A percentile compares a stretch with the other conserved stretches of the same genome.
Evolutionary conservation across 1,140 invertebrate genomes (phyloP).

Genomic region (Scaptodrosophila lebanonensis): DNA sequence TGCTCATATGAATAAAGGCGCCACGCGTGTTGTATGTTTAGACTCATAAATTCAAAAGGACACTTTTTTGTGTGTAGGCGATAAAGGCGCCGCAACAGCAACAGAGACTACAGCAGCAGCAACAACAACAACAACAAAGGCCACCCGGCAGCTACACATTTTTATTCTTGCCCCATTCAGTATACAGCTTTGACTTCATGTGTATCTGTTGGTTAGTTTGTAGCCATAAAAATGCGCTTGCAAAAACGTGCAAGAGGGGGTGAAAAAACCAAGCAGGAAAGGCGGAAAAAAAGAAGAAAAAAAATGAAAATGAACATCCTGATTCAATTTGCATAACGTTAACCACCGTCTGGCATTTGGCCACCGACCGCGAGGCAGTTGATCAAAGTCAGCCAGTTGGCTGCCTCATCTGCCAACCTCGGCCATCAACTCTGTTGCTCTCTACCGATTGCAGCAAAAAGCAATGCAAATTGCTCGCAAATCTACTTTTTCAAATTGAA

Average conservation of each 20-base stretch:
- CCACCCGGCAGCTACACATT: neutral
- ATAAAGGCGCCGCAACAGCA: no score
- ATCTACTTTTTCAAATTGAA: slow-evolving; percentile 32
- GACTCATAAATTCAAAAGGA: slow-evolving; percentile 50
- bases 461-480: slow-evolving; percentile 34
- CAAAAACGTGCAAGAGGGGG: no score
- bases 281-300: no score
- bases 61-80: slow-evolving; percentile 25
- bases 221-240: slow-evolving; percentile 27
- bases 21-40: slow-evolving; percentile 31
- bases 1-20: slow-evolving; percentile 34
- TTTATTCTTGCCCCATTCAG: neutral
- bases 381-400: slow-evolving; percentile 12
- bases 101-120: neutral
- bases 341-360: slow-evolving; percentile 13
- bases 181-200: neutral
- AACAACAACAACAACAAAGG: neutral
- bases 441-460: neutral
- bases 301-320: slow-evolving; percentile 53
- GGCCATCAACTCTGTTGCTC: no score
- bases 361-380: no score
- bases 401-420: no score
- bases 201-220: neutral
- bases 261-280: no score
- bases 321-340: slow-evolving; percentile 45